Evolutionary conservation across 2,888 invertebrate genomes (phyloP).

Genomic region (Odontocolon sp.): DNA sequence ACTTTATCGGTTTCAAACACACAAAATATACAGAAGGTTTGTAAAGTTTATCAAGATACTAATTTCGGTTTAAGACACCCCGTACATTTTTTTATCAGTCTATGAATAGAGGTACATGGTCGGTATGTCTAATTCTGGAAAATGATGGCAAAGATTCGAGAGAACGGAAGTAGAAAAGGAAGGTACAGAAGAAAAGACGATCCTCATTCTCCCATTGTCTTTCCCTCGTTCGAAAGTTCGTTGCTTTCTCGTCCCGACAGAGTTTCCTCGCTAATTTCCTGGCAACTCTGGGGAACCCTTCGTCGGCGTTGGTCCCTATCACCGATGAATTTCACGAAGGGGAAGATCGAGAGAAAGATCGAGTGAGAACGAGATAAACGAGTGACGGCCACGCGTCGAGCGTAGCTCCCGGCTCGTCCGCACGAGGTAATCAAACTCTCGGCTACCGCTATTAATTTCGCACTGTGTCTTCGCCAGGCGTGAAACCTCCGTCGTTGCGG

Average conservation of each 20-base stretch:
- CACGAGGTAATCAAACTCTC: slow-evolving; percentile 74
- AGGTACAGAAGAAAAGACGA: slow-evolving; percentile 65
- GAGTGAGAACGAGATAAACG: slow-evolving; percentile 53
- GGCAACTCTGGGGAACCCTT: slow-evolving; percentile 64
- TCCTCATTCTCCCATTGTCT: slow-evolving; percentile 68
- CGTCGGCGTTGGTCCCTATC: slow-evolving; percentile 8
- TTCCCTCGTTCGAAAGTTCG: slow-evolving; percentile 65
- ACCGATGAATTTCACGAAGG: slow-evolving; percentile 42
- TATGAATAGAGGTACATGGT: neutral
- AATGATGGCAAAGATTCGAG: slow-evolving; percentile 14
- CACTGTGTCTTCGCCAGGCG: slow-evolving; percentile 64
- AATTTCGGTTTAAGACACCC: neutral
- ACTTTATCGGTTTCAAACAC: no score
- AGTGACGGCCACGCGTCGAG: slow-evolving; percentile 58
- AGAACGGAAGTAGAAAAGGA: slow-evolving; percentile 9
- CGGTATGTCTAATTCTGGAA: neutral
- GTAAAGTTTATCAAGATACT: neutral
- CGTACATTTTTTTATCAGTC: slow-evolving; percentile 4
- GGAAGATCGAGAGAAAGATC: slow-evolving; percentile 41
- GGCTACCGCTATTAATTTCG: slow-evolving; percentile 74
- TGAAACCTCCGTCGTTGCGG: slow-evolving; percentile 47
- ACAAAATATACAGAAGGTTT: neutral
- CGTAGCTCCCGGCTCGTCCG: slow-evolving; percentile 25
- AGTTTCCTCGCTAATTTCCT: slow-evolving; percentile 73
- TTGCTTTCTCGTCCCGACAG: slow-evolving; percentile 56